Evolutionary conservation across 2,113 vertebrate species (phyloP).

Genomic region (Nanorana parkeri): DNA sequence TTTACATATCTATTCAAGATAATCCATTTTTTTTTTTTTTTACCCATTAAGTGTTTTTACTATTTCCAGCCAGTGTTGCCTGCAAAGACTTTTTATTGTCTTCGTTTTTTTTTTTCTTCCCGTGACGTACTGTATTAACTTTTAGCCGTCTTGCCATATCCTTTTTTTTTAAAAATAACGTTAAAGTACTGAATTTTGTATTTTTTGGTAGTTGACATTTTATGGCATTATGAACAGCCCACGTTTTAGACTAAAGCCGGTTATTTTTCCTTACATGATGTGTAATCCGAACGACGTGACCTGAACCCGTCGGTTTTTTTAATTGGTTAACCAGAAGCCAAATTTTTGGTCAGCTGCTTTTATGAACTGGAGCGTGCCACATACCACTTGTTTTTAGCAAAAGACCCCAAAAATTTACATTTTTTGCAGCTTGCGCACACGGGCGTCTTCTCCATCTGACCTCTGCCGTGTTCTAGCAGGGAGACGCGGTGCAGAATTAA

Average conservation of each 20-base stretch:
- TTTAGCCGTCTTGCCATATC: conserved; percentile 71
- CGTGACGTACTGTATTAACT: conserved; percentile 75
- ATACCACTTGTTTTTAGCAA: conserved; percentile 46
- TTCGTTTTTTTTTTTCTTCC: conserved; percentile 66
- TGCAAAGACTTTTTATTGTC: conserved; percentile 72
- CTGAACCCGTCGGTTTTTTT: background rate
- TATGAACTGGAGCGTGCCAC: conserved; percentile 64
- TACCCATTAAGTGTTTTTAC: conserved; percentile 74
- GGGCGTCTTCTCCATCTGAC: too few species aligned
- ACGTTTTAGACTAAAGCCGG: conserved; percentile 54
- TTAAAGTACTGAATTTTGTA: conserved; percentile 71
- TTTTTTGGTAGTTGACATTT: conserved; percentile 59
- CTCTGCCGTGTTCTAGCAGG: too few species aligned
- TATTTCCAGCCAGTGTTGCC: conserved; percentile 77
- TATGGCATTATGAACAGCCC: conserved; percentile 55
- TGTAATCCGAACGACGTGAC: conserved; percentile 20
- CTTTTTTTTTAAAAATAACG: conserved; percentile 63
- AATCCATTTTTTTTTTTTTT: conserved; percentile 73
- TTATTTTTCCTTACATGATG: conserved; percentile 22
- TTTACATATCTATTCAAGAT: conserved; percentile 66
- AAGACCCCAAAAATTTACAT: too few species aligned
- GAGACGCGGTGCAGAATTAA: too few species aligned
- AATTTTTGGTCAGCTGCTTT: conserved; percentile 49
- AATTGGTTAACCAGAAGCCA: background rate
- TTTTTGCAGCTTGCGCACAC: too few species aligned